Conservation (phyloP, 92 coral and sea anemone species). For the Bergia puertoricense region DNA sequence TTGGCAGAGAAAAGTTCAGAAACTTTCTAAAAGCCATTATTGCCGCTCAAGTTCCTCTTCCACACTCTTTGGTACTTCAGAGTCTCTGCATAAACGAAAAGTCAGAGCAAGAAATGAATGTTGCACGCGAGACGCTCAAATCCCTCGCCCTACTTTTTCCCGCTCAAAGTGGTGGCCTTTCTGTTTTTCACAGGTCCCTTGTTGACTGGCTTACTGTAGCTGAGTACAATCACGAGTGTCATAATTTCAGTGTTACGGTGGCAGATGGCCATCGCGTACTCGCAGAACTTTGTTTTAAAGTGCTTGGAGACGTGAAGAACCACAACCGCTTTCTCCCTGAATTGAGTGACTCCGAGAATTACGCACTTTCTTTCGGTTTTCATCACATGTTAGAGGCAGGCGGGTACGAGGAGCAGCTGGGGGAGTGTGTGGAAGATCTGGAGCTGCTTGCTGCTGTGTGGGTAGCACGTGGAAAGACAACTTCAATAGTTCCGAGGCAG, state of each 20-base stretch:
- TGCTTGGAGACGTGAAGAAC: background rate
- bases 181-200: background rate
- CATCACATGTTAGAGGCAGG: background rate
- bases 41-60: background rate
- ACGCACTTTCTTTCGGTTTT: background rate
- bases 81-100: background rate
- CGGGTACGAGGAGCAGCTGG: background rate
- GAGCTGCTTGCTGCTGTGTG: background rate
- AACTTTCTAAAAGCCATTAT: background rate
- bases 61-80: too few relatives aligned
- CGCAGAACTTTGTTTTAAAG: background rate
- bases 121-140: background rate
- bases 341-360: background rate
- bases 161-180: background rate
- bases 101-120: background rate
- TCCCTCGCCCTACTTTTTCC: background rate
- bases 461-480: background rate
- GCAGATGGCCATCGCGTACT: background rate
- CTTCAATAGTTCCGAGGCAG: background rate
- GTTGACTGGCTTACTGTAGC: slow-evolving; percentile 7
- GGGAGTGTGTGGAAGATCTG: background rate
- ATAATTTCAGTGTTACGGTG: background rate
- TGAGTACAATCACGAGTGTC: background rate
- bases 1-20: background rate
- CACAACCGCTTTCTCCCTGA: background rate